Evolutionary conservation across 1,140 invertebrate species (phyloP).

Genomic region (Pogonomyrmex californicus): DNA sequence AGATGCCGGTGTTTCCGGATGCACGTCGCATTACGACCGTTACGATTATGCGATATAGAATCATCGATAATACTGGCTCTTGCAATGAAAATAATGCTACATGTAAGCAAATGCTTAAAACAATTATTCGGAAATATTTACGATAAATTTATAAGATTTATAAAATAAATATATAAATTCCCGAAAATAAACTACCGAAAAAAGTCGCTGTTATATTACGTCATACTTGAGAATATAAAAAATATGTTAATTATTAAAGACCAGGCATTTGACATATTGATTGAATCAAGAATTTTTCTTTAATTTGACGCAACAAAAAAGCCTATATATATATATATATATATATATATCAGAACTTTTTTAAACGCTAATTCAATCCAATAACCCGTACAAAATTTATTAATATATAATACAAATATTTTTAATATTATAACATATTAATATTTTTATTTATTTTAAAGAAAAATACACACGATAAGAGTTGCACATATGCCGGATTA

Average conservation of each 20-base stretch:
- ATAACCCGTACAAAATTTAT: not conserved
- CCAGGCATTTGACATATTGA: not conserved
- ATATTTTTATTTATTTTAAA: conserved; percentile 16
- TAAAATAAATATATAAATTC: not conserved
- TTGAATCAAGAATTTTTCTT: not conserved
- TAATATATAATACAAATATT: not conserved
- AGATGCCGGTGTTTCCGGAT: conserved; percentile 14
- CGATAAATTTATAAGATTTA: not conserved
- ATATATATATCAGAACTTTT: not conserved
- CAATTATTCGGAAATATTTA: conserved; percentile 2
- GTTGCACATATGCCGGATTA: not conserved
- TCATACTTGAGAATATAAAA: not conserved
- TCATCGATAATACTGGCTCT: not conserved
- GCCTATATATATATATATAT: no score
- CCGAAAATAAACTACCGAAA: not conserved
- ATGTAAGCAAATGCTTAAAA: not conserved
- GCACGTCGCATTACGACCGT: not conserved
- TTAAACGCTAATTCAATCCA: not conserved
- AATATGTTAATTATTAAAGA: not conserved
- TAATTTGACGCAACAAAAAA: not conserved
- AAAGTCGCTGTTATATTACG: not conserved
- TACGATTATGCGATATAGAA: conserved; percentile 26
- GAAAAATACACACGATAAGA: not conserved
- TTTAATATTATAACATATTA: not conserved
- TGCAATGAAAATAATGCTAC: not conserved